Percentiles rank a stretch among this genome's conserved stretches.
Evolutionary conservation across 2,797 vertebrate genomes (phyloP).

Genomic region (Coilia nasus): DNA sequence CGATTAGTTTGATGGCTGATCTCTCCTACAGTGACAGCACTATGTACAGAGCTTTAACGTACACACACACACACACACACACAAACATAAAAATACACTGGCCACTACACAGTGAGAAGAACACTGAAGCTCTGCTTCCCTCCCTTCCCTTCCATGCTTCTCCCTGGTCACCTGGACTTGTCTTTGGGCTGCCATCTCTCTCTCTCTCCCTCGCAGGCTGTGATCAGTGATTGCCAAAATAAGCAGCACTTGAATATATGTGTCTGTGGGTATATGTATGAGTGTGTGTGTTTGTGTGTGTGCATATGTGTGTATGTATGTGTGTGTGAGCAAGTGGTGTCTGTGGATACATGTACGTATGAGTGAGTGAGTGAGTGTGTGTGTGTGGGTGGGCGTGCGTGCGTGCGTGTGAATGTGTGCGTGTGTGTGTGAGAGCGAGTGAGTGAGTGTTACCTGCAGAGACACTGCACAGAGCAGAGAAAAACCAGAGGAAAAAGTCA

Average conservation of each 20-base stretch:
- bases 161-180: background rate
- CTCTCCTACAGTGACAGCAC: constrained; percentile 76
- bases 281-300: background rate
- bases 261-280: background rate
- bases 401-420: background rate
- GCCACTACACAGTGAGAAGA: background rate
- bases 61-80: constrained; percentile 16
- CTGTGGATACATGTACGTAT: background rate
- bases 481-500: constrained; percentile 5
- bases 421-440: background rate
- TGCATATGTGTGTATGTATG: background rate
- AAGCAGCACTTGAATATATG: background rate
- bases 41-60: constrained; percentile 50
- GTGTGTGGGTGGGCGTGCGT: constrained; percentile 1
- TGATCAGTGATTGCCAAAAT: constrained; percentile 1
- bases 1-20: constrained; percentile 76
- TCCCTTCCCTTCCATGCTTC: background rate
- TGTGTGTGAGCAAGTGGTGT: background rate
- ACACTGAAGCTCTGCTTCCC: constrained; percentile 1
- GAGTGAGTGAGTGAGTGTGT: background rate
- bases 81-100: background rate
- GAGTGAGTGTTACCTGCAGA: background rate
- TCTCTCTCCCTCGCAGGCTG: background rate
- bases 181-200: constrained; percentile 17
- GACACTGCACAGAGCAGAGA: constrained; percentile 1